These are phyloP conservation scores for Agrilus mali DNA, from an alignment of 2,888 invertebrate species.

Conservation along the genomic window DNA sequence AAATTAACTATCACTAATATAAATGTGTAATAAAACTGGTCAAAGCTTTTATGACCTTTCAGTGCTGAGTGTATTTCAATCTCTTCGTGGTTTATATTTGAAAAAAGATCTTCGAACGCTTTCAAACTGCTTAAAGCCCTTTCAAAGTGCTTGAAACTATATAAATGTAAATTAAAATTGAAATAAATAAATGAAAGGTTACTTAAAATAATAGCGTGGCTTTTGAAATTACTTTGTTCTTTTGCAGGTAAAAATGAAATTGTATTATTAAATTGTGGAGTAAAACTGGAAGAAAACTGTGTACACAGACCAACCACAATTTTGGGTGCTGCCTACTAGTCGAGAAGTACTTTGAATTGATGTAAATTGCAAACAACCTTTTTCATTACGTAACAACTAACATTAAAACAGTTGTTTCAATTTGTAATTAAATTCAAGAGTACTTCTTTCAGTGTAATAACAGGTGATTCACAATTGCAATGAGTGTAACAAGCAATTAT, in stretches of 20 bases:
- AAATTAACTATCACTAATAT: too few species aligned
- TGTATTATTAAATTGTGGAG: too few species aligned
- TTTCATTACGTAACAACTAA: not conserved
- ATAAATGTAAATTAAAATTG: conserved; percentile 1
- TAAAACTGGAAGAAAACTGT: conserved; percentile 15
- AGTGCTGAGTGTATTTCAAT: too few species aligned
- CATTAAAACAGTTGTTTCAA: not conserved
- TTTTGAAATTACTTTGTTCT: not conserved
- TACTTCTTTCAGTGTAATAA: conserved; percentile 26
- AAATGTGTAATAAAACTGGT: too few species aligned
- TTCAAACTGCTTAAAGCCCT: too few species aligned
- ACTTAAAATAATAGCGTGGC: conserved; percentile 9
- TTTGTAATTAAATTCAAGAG: conserved; percentile 5
- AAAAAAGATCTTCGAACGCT: too few species aligned
- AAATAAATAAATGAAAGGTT: conserved; percentile 9
- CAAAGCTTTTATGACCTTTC: too few species aligned
- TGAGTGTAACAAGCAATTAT: conserved; percentile 9
- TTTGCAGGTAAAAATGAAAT: too few species aligned
- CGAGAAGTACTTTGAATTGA: conserved; percentile 4
- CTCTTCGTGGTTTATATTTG: too few species aligned
- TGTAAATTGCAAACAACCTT: not conserved
- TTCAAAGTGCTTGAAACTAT: not conserved
- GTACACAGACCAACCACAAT: conserved; percentile 24
- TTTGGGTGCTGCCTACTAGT: conserved; percentile 12
- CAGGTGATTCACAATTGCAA: conserved; percentile 28